These are phyloP conservation scores for Leuciscus waleckii DNA, from an alignment of 2,797 vertebrate species.

Conservation along the genomic window DNA sequence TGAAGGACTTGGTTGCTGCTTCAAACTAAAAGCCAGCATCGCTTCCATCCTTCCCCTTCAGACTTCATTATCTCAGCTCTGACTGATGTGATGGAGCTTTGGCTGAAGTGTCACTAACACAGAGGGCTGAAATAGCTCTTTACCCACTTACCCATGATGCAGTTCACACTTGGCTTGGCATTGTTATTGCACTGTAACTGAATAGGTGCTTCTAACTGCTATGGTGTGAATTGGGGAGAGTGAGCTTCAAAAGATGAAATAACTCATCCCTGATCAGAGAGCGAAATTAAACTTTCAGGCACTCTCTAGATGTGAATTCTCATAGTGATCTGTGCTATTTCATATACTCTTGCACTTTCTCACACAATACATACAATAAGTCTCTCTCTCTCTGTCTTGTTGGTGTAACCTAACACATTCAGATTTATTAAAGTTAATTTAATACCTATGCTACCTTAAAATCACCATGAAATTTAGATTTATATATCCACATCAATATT, in stretches of 20 bases:
- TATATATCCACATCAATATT: background rate
- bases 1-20: slow-evolving; percentile 57
- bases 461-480: background rate
- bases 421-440: background rate
- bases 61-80: slow-evolving; percentile 65
- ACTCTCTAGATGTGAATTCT: background rate
- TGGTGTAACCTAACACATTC: background rate
- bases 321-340: slow-evolving; percentile 20
- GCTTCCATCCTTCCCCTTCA: slow-evolving; percentile 65
- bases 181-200: slow-evolving; percentile 49
- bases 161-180: slow-evolving; percentile 52
- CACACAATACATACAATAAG: background rate
- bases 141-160: slow-evolving; percentile 52
- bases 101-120: slow-evolving; percentile 46
- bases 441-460: background rate
- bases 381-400: background rate
- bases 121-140: slow-evolving; percentile 47
- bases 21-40: slow-evolving; percentile 68
- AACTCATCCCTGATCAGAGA: slow-evolving; percentile 42
- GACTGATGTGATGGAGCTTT: slow-evolving; percentile 56
- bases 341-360: slow-evolving; percentile 1
- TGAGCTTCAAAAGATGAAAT: slow-evolving; percentile 40
- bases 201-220: slow-evolving; percentile 37
- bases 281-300: slow-evolving; percentile 36
- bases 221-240: slow-evolving; percentile 27